Base-by-base conservation (phyloP, 1,140 invertebrate species). In the Nasonia vitripennis region DNA sequence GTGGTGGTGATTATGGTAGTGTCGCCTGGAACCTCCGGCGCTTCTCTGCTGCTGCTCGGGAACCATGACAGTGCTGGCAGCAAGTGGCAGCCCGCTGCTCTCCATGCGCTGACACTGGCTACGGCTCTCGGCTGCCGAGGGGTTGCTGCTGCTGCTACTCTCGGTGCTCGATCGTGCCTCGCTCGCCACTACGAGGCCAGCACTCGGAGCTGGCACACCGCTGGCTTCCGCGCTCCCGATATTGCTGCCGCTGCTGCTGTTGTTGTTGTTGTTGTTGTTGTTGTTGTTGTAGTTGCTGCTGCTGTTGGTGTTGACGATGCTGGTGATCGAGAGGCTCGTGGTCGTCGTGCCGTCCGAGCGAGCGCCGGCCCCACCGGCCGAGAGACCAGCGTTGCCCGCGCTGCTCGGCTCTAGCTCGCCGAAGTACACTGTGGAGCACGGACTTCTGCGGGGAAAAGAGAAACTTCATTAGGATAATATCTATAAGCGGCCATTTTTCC, bases 361-460 rank as follows among this genome's bases (percentile, higher is more conserved):
- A 55, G 51, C 14, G 51, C 51, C 51, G 14, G 1, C 14, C 12
- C 12, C 51, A 17, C 1, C 51, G 55, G 55, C 55, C 55, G 17
- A n/a, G 55, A 62, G 51, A 1, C 55, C 55, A 20, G 55, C 6
- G 55, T 62, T 62, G 55, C 55, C 55, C 55, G 17, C 20, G 20
- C 55, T 62, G 55, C 55, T 62, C 55, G 55, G 20, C 14, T n/a
- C 74, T 75, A 37, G 74, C 37, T 37, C 74, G 74, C 17, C 82
- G 85, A 93, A 93, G 88, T 92, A 92, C 77, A 91, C 89, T 84
- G 90, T 89, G 55, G 91, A 86, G 87, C 90, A 92, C 80, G 90
- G 91, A 88, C 86, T 91, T 89, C 92, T 93, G 89, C 31, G 78
- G n/a, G 41, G 6, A 37, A 4, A 5, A 5, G 34, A 37, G 34